Evolutionary conservation across 2,797 vertebrate genomes (phyloP), one percentile per base, ranked within the genome.

Genomic region (Spatula clypeata): DNA sequence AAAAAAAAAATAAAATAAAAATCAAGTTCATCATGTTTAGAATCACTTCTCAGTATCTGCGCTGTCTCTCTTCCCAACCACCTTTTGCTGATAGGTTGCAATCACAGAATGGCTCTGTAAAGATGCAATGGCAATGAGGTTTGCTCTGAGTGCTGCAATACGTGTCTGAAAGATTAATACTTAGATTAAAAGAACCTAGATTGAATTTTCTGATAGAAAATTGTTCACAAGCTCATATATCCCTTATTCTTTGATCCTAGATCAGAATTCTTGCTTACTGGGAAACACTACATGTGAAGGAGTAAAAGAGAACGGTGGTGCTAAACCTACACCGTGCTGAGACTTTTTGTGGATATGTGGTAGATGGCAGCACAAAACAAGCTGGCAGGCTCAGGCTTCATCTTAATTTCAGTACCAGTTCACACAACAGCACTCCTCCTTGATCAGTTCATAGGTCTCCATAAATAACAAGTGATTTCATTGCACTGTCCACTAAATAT

Each of bases 171-270:
- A 98, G 97, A 98, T 97, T 96, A 97, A 97, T 96, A 79, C 93
- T 97, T 93, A 96, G 96, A 98, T 98, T 98, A 97, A 97, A 96
- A 96, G 91, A 97, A 89, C 40, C n/a, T 88, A 95, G 95, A 98
- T 83, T 93, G 88, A 97, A 97, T 97, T 98, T 98, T 96, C 79
- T 71, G 89, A 97, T 79, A 92, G 92, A 98, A 98, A 98, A 97
- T 92, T 96, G 74, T 97, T 97, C 92, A 80, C 94, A 95, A 97
- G 83, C 83, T 95, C 79, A 85, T 21, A 31, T 75, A 58, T 42
- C 27, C 7, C 70, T 95, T 94, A 91, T 86, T 96, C 91, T 96
- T 94, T 85, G 84, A 94, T 95, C 81, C 57, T 51, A 67, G 86
- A 17, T 32, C 80, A 34, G 31, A 87, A 93, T 85, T 64, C 29